These are phyloP conservation scores for Phalangium opilio DNA, from an alignment of 2,888 invertebrate genomes.

Conservation along the genomic window DNA sequence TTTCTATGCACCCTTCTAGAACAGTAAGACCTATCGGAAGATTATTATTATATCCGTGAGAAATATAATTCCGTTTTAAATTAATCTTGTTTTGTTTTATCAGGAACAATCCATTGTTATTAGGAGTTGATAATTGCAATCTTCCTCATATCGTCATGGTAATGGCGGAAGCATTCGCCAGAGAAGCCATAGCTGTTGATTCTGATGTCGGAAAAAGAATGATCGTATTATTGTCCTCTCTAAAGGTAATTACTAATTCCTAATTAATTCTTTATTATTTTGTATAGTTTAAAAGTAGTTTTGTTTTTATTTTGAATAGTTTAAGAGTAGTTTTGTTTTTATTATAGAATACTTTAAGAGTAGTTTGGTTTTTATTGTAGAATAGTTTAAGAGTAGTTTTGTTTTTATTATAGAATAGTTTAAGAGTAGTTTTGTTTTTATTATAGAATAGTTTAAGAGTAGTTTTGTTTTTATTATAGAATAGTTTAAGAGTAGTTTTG, in stretches of 20 bases:
- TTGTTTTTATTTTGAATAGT: too few relatives aligned
- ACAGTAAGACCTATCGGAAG: conserved; percentile 31
- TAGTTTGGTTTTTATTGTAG: too few relatives aligned
- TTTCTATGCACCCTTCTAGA: conserved; percentile 91
- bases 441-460: too few relatives aligned
- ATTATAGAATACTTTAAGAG: too few relatives aligned
- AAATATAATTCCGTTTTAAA: neutral
- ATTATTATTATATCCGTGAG: neutral
- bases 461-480: too few relatives aligned
- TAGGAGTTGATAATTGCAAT: conserved; percentile 74
- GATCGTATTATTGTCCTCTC: conserved; percentile 66
- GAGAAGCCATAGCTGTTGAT: conserved; percentile 60
- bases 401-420: too few relatives aligned
- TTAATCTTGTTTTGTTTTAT: neutral
- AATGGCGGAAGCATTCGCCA: conserved; percentile 75
- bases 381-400: too few relatives aligned
- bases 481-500: too few relatives aligned
- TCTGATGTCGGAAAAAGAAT: conserved; percentile 59
- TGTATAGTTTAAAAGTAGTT: too few relatives aligned
- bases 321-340: too few relatives aligned
- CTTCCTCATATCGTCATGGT: conserved; percentile 72
- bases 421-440: too few relatives aligned
- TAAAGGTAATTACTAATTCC: conserved; percentile 45
- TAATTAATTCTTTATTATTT: too few relatives aligned
- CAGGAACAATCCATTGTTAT: conserved; percentile 61